Evolutionary conservation across 2,888 invertebrate genomes (phyloP), one percentile per base, ranked within the genome.

Genomic region (Nomada goodeniana): DNA sequence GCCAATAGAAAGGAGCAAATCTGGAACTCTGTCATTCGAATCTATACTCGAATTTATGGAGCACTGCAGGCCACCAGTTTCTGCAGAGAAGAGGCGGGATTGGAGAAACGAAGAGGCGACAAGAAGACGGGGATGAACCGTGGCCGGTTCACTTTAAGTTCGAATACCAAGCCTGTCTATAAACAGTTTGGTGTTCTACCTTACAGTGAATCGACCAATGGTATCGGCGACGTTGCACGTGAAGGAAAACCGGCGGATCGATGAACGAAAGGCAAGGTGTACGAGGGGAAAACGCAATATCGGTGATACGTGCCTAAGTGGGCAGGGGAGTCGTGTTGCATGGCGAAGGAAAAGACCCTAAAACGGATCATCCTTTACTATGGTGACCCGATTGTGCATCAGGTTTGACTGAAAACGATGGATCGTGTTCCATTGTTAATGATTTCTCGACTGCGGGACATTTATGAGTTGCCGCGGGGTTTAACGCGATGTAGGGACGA

Each of bases 161-260:
- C 96, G 97, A 96, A 97, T 97, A 96, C 97, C 97, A 97, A 97
- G 97, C 97, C 96, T 95, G 95, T 94, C 94, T 94, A 94, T 91
- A 91, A 94, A 94, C 94, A 95, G 98, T 96, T 98, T 98, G 98
- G 98, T 98, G 98, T 98, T 98, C 97, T 97, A 97, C 97, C 97
- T 98, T 98, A 98, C 98, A 98, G 98, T 98, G 98, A 97, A 96
- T 95, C 95, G 96, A 95, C 95, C 94, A 93, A 93, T 93, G 94
- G 91, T 82, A 84, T 79, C 80, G 64, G 74, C 83, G 69, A 75
- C 83, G 61, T 44, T 11, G 15, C 42, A 55, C 59, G 10, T 11
- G 67, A 52, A 42, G 65, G 13, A 68, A 52, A 52, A 55, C 42
- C 15, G 55, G 61, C 44, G 55, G 55, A 79, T 60, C 76, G 67